Conservation (phyloP, 1,140 invertebrate genomes). For the Penaeus indicus region DNA sequence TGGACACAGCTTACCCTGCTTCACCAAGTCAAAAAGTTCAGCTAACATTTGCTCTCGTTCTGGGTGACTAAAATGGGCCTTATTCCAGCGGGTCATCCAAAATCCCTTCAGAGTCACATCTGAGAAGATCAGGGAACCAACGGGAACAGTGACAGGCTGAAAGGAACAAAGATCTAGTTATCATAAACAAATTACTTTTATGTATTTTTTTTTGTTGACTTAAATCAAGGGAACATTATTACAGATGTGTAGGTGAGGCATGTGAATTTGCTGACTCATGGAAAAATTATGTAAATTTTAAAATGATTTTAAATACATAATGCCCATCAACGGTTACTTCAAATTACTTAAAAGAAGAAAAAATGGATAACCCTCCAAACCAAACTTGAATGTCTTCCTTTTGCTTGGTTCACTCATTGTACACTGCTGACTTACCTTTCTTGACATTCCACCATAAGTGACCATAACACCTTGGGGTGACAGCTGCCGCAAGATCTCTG, state of each 20-base stretch:
- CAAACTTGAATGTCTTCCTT: neutral
- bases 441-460: constrained; percentile 96
- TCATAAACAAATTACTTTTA: neutral
- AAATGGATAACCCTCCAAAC: neutral
- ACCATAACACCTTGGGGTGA: constrained; percentile 84
- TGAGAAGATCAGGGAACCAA: constrained; percentile 92
- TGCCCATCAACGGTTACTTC: no score
- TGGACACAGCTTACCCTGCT: constrained; percentile 10
- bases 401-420: no score
- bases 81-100: constrained; percentile 94
- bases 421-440: constrained; percentile 33
- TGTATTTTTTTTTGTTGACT: neutral
- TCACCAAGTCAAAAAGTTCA: constrained; percentile 78
- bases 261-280: no score
- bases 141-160: constrained; percentile 76
- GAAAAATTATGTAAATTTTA: no score
- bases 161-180: neutral
- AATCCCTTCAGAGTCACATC: constrained; percentile 89
- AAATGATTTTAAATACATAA: no score
- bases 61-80: constrained; percentile 69
- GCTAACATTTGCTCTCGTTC: constrained; percentile 80
- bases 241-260: no score
- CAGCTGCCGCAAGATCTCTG: constrained; percentile 85
- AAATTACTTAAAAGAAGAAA: neutral
- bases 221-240: no score